Conservation (phyloP, 2,888 invertebrate genomes). For the Graphium colonna region DNA sequence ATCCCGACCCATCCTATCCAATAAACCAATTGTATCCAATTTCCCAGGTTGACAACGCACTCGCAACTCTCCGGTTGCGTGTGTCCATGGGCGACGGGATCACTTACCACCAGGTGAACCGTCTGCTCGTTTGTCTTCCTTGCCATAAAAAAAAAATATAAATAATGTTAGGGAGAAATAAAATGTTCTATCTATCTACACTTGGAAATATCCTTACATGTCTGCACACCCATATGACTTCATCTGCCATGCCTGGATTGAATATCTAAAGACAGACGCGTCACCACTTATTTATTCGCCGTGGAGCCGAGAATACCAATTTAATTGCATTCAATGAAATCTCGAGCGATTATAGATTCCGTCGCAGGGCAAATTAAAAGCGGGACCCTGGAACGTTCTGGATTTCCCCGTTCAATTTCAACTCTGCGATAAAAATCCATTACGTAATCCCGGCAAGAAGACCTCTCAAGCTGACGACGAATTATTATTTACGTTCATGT, state of each 20-base stretch:
- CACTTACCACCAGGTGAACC: too few relatives aligned
- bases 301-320: slow-evolving; percentile 62
- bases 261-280: slow-evolving; percentile 10
- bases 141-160: too few relatives aligned
- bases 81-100: too few relatives aligned
- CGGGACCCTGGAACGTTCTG: slow-evolving; percentile 47
- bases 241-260: neutral
- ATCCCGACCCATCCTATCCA: too few relatives aligned
- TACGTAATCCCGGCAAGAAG: slow-evolving; percentile 52
- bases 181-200: too few relatives aligned
- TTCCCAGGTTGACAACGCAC: too few relatives aligned
- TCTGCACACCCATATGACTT: neutral
- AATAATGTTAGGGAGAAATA: too few relatives aligned
- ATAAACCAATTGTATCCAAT: too few relatives aligned
- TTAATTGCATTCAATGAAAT: slow-evolving; percentile 74
- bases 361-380: slow-evolving; percentile 71
- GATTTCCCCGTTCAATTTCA: slow-evolving; percentile 69
- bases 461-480: slow-evolving; percentile 49
- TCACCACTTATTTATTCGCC: slow-evolving; percentile 48
- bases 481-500: slow-evolving; percentile 35
- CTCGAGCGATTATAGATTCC: slow-evolving; percentile 71
- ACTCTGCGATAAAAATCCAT: slow-evolving; percentile 73
- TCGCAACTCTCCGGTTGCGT: too few relatives aligned
- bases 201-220: too few relatives aligned
- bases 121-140: too few relatives aligned